Base-by-base conservation (phyloP, 1,140 invertebrate species). In the Cataglyphis hispanica region DNA sequence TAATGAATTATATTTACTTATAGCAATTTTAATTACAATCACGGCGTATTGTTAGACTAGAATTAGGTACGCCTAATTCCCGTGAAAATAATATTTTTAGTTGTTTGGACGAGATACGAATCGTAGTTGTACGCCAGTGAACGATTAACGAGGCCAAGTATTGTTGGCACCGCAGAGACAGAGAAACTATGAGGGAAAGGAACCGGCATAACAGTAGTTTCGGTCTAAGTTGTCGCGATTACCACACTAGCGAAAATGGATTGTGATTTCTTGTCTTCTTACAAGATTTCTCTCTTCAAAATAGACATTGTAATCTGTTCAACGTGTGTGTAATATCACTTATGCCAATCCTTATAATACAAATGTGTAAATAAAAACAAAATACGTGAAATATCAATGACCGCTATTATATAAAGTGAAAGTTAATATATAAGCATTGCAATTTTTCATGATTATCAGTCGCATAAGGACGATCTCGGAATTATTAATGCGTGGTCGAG, bases 141-240 rank as follows among this genome's bases (percentile, higher is more conserved):
- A 92, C 91, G 91, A 94, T 94, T 93, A 94, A 93, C 92, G 88
- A 89, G 92, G 90, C 87, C 92, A 90, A 77, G 84, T 90, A 86
- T 88, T 88, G 88, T 89, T 87, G 58, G 64, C 63, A 63, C 50
- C 70, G 75, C 69, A 72, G 72, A 75, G 84, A 87, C 77, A 78
- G 87, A 84, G 75, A 85, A 88, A 88, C 75, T 76, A 86, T 84
- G 66, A 72, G 60, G 77, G 75, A 88, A 86, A 86, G 85, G 43
- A 81, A 76, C 72, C 86, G 58, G 53, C 69, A 50, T 88, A 88
- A 88, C 85, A 84, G 83, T 85, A 76, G 60, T 86, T 81, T 81
- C 63, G 64, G 56, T 25, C 64, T 85, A 74, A 89, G 87, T 87
- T 81, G 61, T 76, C 27, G 10, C 67, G 19, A 85, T 85, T 87